Evolutionary conservation across 2,888 invertebrate species (phyloP).

Genomic region (Osmoderma eremita): DNA sequence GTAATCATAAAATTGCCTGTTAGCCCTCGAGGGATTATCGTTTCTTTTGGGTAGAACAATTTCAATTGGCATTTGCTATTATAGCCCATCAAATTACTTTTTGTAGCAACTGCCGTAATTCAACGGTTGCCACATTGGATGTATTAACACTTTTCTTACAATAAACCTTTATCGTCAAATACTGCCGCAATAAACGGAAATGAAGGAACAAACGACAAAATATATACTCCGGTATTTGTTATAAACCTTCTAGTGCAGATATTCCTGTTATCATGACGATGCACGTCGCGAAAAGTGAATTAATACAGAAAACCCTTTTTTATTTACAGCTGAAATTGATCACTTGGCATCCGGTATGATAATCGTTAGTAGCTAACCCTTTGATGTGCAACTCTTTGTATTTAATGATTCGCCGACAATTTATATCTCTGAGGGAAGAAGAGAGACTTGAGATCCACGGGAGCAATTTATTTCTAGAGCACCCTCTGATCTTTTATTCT

Average conservation of each 20-base stretch:
- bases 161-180: no score
- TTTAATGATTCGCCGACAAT: constrained; percentile 33
- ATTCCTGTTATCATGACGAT: background rate
- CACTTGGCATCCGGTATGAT: constrained; percentile 47
- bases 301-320: constrained; percentile 8
- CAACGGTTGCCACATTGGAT: no score
- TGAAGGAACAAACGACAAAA: no score
- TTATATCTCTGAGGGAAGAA: constrained; percentile 7
- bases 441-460: background rate
- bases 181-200: no score
- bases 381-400: constrained; percentile 42
- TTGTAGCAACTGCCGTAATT: no score
- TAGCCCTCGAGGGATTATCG: no score
- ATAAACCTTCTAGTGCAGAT: background rate
- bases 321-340: constrained; percentile 44
- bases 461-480: constrained; percentile 4
- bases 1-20: no score
- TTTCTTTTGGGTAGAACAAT: no score
- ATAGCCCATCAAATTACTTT: no score
- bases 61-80: no score
- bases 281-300: background rate
- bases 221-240: no score
- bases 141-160: no score
- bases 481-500: background rate
- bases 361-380: constrained; percentile 48